These are phyloP conservation scores for Dasypogon diadema DNA, from an alignment of 2,888 invertebrate genomes.

Conservation along the genomic window DNA sequence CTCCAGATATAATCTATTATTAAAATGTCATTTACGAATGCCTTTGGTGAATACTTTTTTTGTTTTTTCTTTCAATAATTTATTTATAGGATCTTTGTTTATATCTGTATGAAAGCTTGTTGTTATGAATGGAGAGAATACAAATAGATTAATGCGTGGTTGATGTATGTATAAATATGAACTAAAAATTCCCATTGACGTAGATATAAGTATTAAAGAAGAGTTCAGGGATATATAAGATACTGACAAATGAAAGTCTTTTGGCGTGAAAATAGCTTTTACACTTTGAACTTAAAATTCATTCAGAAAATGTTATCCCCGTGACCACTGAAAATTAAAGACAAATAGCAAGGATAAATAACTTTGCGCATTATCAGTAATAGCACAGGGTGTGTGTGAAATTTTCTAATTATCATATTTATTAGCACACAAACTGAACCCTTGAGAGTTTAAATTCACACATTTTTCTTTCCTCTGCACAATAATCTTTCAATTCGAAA, in stretches of 20 bases:
- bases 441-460: no score
- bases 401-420: no score
- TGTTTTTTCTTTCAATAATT: conserved; percentile 18
- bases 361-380: no score
- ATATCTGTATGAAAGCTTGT: conserved; percentile 12
- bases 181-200: conserved; percentile 10
- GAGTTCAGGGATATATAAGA: neutral
- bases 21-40: conserved; percentile 24
- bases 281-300: conserved; percentile 1
- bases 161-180: neutral
- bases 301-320: neutral
- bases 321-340: neutral
- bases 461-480: no score
- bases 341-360: neutral
- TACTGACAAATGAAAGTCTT: neutral
- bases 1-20: conserved; percentile 33
- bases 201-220: neutral
- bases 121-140: conserved; percentile 35
- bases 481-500: no score
- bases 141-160: conserved; percentile 8
- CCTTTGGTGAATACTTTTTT: conserved; percentile 6
- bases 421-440: no score
- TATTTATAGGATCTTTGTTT: conserved; percentile 36
- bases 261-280: neutral
- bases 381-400: no score